Evolutionary conservation across 2,113 vertebrate species (phyloP), one percentile per base, ranked within the genome.

Genomic region (Sphyrna mokarran): DNA sequence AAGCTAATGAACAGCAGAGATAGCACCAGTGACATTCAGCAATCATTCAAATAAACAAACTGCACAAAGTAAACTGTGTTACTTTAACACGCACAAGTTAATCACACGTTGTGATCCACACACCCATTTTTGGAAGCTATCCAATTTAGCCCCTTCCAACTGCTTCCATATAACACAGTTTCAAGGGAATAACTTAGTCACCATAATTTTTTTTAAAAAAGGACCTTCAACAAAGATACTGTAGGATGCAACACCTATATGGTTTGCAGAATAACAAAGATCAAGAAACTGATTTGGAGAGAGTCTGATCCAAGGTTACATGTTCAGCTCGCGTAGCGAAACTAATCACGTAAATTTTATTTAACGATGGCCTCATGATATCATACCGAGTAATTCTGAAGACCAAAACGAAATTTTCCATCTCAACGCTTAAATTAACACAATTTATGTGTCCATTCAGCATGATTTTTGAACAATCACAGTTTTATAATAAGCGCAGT

Each of bases 281-380:
- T 48, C 70, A 23, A 72, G 70, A 95, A 69, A 43, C 10, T 72
- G 69, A 95, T 95, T 95, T 76, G 54, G 94, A 76, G 94, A 95
- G 26, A 54, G 69, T 37, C 69, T 72, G 68, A 95, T 76, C 69
- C 94, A 76, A 43, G 68, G 94, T 76, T 95, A 76, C 40, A 72
- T 70, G 68, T 43, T 95, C 43, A 95, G 69, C 10, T 70, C 72
- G 69, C 66, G 33, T 54, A 76, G 43, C 14, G 40, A 93, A 93
- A 93, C 61, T 66, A 93, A 72, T 76, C 69, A 95, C 26, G 5
- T 48, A 54, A 95, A 70, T 72, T 95, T 95, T 66, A 95, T 95
- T 70, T 93, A 93, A 93, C 76, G 94, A 95, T 95, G 37, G 68
- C 94, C 43, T 72, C 68, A 95, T 72, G 63, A 69, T 69, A 94